phyloP scores from a whole-genome alignment of 2,888 invertebrate genomes.

The Drosophila barbarae region DNA sequence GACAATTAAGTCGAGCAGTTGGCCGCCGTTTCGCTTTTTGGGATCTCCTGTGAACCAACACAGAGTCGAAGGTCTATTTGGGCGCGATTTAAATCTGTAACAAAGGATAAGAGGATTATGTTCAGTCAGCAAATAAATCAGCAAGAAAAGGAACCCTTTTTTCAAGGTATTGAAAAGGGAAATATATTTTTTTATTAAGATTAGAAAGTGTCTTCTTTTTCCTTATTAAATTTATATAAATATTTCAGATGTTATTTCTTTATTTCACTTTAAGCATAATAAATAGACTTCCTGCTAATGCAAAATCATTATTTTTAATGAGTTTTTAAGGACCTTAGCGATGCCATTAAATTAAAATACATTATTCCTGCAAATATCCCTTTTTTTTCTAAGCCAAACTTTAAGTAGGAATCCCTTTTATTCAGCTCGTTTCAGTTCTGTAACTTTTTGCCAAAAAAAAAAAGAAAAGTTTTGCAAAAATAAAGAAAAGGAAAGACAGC shows the following conservation, averaged over 20 bases:
- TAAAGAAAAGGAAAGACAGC: slow-evolving; percentile 7
- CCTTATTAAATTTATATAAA: too few species aligned
- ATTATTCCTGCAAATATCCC: not conserved
- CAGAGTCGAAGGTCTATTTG: not conserved
- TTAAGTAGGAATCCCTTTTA: slow-evolving; percentile 16
- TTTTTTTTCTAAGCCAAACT: slow-evolving; percentile 9
- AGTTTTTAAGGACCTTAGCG: not conserved
- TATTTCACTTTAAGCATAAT: not conserved
- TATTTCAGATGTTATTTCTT: too few species aligned
- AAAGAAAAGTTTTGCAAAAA: slow-evolving; percentile 26
- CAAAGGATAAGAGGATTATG: slow-evolving; percentile 4
- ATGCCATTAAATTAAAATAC: not conserved
- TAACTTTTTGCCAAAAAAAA: slow-evolving; percentile 20
- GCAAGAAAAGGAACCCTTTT: not conserved
- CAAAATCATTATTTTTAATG: not conserved
- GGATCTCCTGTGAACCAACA: not conserved
- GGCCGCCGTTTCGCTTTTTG: slow-evolving; percentile 39
- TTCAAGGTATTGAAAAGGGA: not conserved
- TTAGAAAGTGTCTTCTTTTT: too few species aligned
- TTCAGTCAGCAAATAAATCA: slow-evolving; percentile 7
- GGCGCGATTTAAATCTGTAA: slow-evolving; percentile 42
- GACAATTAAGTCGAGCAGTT: slow-evolving; percentile 72
- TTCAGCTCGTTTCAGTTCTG: slow-evolving; percentile 5
- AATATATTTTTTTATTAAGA: too few species aligned
- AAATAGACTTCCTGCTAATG: not conserved